Evolutionary conservation across 2,797 vertebrate species (phyloP).

Genomic region (Xerus rutilus): DNA sequence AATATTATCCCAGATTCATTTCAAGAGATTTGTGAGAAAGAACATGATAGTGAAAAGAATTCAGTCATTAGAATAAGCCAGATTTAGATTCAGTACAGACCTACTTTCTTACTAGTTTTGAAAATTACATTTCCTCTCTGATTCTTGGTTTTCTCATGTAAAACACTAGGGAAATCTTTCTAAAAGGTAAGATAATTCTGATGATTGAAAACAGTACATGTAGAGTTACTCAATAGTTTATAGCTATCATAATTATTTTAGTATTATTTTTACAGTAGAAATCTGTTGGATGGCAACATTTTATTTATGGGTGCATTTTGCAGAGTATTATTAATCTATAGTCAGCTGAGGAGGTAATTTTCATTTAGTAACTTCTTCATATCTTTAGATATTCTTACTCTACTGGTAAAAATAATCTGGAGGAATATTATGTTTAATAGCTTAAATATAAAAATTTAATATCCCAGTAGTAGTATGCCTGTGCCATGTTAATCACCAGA

Average conservation of each 20-base stretch:
- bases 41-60: not conserved
- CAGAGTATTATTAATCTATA: not conserved
- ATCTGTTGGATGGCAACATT: not conserved
- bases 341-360: not conserved
- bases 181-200: not conserved
- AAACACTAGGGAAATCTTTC: not conserved
- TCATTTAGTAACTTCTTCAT: not conserved
- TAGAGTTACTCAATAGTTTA: not conserved
- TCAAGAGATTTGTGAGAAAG: not conserved
- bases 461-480: not conserved
- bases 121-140: not conserved
- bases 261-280: conserved; percentile 24
- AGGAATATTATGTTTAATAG: not conserved
- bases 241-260: not conserved
- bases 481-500: not conserved
- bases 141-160: not conserved
- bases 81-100: not conserved
- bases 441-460: not conserved
- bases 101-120: not conserved
- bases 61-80: not conserved
- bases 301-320: conserved; percentile 22
- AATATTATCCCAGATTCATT: not conserved
- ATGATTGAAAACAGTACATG: not conserved
- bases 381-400: not conserved
- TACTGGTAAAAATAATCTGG: conserved; percentile 1